A percentile compares a stretch with the other conserved stretches of the same genome.
phyloP scores from a whole-genome alignment of 2,888 invertebrate species.

The Lepas anatifera region DNA sequence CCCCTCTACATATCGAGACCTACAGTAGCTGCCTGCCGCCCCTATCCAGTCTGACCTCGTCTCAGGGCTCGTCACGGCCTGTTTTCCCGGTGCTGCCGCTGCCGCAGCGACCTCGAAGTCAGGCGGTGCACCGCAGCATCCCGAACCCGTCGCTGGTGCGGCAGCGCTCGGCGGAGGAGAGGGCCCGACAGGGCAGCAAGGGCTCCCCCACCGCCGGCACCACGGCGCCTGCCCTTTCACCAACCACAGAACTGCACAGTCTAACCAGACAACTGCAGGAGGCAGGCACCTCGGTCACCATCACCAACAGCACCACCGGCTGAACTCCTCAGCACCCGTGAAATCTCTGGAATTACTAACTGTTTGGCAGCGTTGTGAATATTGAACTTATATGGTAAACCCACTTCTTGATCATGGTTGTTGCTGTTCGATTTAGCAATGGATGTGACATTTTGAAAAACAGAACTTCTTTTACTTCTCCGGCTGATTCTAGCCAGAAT shows the following conservation, averaged over 20 bases:
- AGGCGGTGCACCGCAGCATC: constrained; percentile 2
- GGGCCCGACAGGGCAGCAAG: background rate
- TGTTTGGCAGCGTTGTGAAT: no score
- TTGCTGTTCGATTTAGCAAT: no score
- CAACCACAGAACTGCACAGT: background rate
- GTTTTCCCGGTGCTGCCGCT: background rate
- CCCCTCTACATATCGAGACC: background rate
- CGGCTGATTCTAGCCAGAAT: no score
- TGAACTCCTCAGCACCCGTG: no score
- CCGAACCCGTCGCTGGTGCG: constrained; percentile 10
- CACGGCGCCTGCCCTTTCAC: background rate
- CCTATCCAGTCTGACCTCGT: background rate
- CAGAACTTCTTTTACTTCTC: no score
- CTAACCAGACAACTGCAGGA: background rate
- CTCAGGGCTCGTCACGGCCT: background rate
- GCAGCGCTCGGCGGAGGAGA: background rate
- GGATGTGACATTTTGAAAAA: no score
- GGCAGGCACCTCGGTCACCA: background rate
- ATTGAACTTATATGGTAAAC: no score
- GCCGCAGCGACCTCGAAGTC: constrained; percentile 4
- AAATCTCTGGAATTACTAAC: no score
- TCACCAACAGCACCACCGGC: no score
- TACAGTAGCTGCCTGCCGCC: constrained; percentile 1
- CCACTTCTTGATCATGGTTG: no score
- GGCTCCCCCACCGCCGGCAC: background rate